Evolutionary conservation across 2,113 vertebrate species (phyloP), one percentile per base, ranked within the genome.

Genomic region (Psittacara wagleri): DNA sequence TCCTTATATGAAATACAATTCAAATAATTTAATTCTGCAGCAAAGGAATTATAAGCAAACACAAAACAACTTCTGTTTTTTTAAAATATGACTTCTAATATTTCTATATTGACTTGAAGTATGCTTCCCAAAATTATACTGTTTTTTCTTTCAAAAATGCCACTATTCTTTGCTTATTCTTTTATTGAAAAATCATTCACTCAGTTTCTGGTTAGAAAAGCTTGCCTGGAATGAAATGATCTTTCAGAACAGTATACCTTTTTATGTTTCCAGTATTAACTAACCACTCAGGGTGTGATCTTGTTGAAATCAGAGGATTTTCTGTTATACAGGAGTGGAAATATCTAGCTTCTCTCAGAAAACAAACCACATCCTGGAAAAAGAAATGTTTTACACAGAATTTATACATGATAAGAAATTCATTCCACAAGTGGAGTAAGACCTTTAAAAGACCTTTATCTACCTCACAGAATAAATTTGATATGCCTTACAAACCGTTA

Each of bases 401-500:
- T 97, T 98, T 96, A 97, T 90, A 97, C 96, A 92, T 17, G 80
- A 97, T 98, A 97, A 97, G 97, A 98, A 97, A 98, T 98, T 97
- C 97, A 97, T 97, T 98, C 97, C 97, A 97, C 97, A 98, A 97
- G 97, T 98, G 97, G 96, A 98, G 90, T 95, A 96, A 97, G 97
- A 98, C 97, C 97, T 98, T 98, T 98, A 97, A 97, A 97, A 97
- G 98, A 98, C 97, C 97, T 98, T 98, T 98, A 97, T 97, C 96
- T 97, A 93, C 93, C 92, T 96, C 96, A 95, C 89, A 97, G 97
- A 97, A 98, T 97, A 97, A 97, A 98, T 97, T 96, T 97, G 96
- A 96, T 98, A 96, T 96, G 97, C 96, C 90, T 97, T 98, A 94
- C 88, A 97, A 97, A 97, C 98, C 94, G 89, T 97, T 97, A 97